Base-by-base conservation (phyloP, 1,140 invertebrate species). In the Atopsyche davidsoni region DNA sequence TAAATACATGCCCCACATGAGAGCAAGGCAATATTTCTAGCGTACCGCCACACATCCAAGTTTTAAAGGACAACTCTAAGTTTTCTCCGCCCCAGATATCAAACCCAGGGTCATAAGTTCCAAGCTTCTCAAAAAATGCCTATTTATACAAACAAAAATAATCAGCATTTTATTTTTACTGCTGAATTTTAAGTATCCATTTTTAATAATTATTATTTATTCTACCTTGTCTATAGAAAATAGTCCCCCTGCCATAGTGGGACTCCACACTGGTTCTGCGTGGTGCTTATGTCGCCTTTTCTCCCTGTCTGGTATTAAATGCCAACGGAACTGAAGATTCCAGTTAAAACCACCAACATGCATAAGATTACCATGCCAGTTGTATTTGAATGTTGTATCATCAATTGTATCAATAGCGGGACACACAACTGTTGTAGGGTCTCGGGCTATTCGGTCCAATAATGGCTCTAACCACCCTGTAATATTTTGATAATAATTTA, bases 21-120 rank as follows among this genome's bases (percentile, higher is more conserved):
- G 93, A 97, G 68, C 96, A 99, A 2, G 96, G 94, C n/a, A 98
- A 83, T 59, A 98, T 97, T 71, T 98, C 94, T 57, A 98, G 70
- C 2, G 87, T 91, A 34, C 93, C 86, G 57, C 83, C 85, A 56
- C 85, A 87, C 85, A 87, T 87, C 85, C 85, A 87, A 4, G 82
- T 85, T 64, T 98, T 98, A 67, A 98, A 98, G 1, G 94, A 98
- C 4, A 99, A 70, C 72, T 99, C 96, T 48, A 98, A 73, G 74
- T 98, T 94, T 66, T 98, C 96, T 10, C 87, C 96, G 48, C 96
- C 96, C 96, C 96, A 99, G 58, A 99, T 98, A 69, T 99, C 96
- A 67, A 99, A 98, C 14, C 95, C 96, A 28, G 88, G 89, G 72
- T 99, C 96, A 65, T 99, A 99, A 13, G 92, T 95, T 25, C 96